These are phyloP conservation scores for Chrysolina americana DNA, from an alignment of 2,888 invertebrate species.

Conservation along the genomic window DNA sequence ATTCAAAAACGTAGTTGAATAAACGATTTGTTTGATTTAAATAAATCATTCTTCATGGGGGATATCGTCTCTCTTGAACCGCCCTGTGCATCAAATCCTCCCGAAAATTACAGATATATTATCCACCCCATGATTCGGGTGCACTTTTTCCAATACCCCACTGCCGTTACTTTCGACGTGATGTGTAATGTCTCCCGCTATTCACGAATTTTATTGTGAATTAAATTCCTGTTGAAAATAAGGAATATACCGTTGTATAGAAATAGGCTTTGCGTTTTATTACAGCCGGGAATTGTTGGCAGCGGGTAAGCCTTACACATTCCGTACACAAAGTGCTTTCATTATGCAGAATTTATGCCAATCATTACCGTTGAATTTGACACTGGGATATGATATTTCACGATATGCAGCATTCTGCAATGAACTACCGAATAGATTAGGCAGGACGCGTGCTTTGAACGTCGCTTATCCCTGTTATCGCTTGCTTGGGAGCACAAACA, in stretches of 20 bases:
- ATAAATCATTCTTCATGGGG: too few relatives aligned
- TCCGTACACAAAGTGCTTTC: slow-evolving; percentile 65
- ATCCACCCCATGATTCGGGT: background rate
- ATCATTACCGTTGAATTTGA: slow-evolving; percentile 70
- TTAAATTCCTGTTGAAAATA: slow-evolving; percentile 47
- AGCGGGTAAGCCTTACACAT: slow-evolving; percentile 55
- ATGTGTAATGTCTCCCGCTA: slow-evolving; percentile 5
- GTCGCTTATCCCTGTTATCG: slow-evolving; percentile 70
- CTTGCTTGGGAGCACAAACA: slow-evolving; percentile 67
- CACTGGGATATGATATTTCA: slow-evolving; percentile 69
- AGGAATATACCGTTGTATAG: slow-evolving; percentile 44
- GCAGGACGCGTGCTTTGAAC: slow-evolving; percentile 58
- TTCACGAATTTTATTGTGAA: slow-evolving; percentile 41
- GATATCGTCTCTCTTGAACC: too few relatives aligned
- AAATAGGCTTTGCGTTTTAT: slow-evolving; percentile 59
- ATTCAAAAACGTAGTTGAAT: too few relatives aligned
- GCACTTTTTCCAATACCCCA: slow-evolving; percentile 15
- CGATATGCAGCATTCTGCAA: slow-evolving; percentile 65
- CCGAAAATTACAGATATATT: too few relatives aligned
- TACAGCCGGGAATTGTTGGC: slow-evolving; percentile 57
- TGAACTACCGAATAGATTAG: slow-evolving; percentile 67
- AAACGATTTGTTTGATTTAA: too few relatives aligned
- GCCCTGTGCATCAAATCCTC: too few relatives aligned
- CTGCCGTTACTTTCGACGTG: slow-evolving; percentile 12
- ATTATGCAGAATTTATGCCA: slow-evolving; percentile 70